phyloP scores from a whole-genome alignment of 1,140 invertebrate genomes.

The Pteromalus puparum region DNA sequence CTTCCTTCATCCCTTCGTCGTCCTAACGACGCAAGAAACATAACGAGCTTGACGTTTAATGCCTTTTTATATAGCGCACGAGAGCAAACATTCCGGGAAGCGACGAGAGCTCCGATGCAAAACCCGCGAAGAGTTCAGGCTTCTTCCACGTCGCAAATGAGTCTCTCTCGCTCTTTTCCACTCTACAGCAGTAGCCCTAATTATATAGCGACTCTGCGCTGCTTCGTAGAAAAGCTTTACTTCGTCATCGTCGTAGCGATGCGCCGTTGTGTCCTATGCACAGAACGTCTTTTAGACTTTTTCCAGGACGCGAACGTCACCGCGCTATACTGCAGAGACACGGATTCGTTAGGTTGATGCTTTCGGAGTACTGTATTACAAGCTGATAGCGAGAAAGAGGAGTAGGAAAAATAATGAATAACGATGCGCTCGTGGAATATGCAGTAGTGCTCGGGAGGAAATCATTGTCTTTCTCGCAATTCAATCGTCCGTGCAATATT shows the following conservation, averaged over 20 bases:
- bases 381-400: neutral
- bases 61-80: constrained; percentile 55
- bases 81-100: constrained; percentile 56
- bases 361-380: neutral
- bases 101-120: neutral
- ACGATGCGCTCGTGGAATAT: no score
- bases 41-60: constrained; percentile 63
- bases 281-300: neutral
- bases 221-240: constrained; percentile 36
- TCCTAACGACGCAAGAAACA: constrained; percentile 60
- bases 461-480: no score
- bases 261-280: neutral
- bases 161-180: neutral
- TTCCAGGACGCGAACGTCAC: neutral
- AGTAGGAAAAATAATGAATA: neutral
- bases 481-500: no score
- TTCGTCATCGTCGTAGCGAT: constrained; percentile 15
- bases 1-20: constrained; percentile 19
- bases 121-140: neutral
- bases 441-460: no score
- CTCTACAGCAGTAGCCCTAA: constrained; percentile 10
- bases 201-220: constrained; percentile 28
- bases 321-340: no score
- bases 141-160: constrained; percentile 37
- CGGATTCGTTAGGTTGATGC: neutral